Percentiles rank a stretch among this genome's conserved stretches.
phyloP scores from a whole-genome alignment of 1,140 invertebrate genomes.

The Tenebrio molitor region DNA sequence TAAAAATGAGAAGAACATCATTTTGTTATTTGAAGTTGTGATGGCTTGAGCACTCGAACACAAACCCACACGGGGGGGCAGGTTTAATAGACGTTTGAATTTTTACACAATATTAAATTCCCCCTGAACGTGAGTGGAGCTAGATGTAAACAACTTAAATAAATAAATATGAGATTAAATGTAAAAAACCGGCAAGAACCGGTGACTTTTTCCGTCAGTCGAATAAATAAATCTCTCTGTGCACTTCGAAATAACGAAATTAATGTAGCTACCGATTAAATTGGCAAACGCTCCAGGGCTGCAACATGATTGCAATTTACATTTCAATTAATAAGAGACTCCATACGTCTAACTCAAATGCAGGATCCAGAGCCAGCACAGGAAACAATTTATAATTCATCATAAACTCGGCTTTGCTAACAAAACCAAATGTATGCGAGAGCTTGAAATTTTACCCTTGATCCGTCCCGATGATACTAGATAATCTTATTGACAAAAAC shows the following conservation, averaged over 20 bases:
- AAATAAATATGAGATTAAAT: background rate
- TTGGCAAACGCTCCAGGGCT: background rate
- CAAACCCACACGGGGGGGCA: background rate
- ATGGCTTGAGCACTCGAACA: too few species aligned
- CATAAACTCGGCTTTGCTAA: background rate
- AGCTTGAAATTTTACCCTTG: too few species aligned
- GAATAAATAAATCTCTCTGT: background rate
- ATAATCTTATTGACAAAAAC: too few species aligned
- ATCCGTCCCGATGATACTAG: too few species aligned
- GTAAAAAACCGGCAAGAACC: background rate
- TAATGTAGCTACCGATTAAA: slow-evolving; percentile 5
- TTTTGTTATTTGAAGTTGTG: too few species aligned
- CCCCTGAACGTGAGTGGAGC: background rate
- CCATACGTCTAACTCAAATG: background rate
- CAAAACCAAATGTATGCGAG: background rate
- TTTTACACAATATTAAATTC: background rate
- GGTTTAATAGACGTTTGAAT: background rate
- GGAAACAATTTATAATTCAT: slow-evolving; percentile 8
- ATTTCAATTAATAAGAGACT: background rate
- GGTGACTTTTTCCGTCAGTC: background rate
- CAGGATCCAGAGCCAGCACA: too few species aligned
- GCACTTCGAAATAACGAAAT: background rate
- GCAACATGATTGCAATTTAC: background rate
- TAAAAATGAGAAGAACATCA: background rate
- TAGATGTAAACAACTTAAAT: background rate